These are phyloP conservation scores for Gryllus bimaculatus DNA, from an alignment of 1,140 invertebrate species.

Conservation along the genomic window DNA sequence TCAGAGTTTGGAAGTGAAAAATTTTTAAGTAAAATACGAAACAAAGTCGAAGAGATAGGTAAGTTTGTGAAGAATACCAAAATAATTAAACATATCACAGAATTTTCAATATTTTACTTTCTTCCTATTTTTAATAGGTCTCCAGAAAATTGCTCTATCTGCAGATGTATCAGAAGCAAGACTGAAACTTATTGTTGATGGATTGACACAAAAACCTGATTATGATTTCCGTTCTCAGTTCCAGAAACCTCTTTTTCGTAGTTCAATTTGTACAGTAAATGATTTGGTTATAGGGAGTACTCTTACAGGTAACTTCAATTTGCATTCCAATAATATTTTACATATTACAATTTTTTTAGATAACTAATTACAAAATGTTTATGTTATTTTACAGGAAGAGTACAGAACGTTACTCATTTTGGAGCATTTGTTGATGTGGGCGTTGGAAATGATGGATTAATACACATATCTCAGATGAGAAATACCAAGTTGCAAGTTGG, in stretches of 20 bases:
- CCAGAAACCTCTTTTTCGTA: conserved; percentile 56
- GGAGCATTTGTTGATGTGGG: conserved; percentile 87
- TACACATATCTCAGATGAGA: conserved; percentile 36
- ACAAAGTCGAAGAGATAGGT: not conserved
- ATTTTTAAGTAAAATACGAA: not conserved
- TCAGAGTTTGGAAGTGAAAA: not conserved
- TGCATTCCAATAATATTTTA: too few relatives aligned
- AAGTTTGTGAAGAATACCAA: not conserved
- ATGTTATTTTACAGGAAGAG: conserved; percentile 40
- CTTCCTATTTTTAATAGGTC: not conserved
- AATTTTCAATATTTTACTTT: not conserved
- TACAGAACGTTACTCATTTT: conserved; percentile 78
- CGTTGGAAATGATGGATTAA: conserved; percentile 62
- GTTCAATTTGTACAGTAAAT: conserved; percentile 46
- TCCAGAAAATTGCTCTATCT: conserved; percentile 33
- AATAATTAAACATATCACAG: not conserved
- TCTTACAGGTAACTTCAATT: conserved; percentile 37
- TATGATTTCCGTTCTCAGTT: conserved; percentile 57
- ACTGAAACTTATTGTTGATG: conserved; percentile 53
- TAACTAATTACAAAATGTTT: too few relatives aligned
- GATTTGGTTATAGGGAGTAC: conserved; percentile 45
- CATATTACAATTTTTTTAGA: not conserved
- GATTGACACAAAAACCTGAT: conserved; percentile 48
- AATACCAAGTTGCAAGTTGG: conserved; percentile 14
- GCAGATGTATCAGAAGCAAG: conserved; percentile 43